Percentiles rank a stretch among this genome's conserved stretches.
phyloP scores from a whole-genome alignment of 2,797 vertebrate genomes.

The Bradypus variegatus region DNA sequence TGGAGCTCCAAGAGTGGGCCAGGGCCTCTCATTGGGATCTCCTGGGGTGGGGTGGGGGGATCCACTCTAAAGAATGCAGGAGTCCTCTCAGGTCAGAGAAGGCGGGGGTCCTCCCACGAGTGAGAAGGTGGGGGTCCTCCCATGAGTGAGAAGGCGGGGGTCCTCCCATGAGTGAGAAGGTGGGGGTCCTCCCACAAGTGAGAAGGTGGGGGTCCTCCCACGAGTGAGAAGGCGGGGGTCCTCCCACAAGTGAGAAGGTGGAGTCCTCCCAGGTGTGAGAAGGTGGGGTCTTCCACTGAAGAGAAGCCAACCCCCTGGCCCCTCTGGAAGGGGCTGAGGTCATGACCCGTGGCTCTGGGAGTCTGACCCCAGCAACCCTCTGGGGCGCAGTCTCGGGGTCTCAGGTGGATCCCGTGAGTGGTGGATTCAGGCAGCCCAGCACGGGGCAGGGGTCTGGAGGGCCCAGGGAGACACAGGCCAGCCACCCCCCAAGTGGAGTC shows the following conservation, averaged over 20 bases:
- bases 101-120: neutral
- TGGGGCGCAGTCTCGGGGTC: accelerated
- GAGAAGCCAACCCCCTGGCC: neutral
- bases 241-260: neutral
- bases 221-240: neutral
- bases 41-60: too few relatives aligned
- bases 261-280: neutral
- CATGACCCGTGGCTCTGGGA: neutral
- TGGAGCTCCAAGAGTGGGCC: neutral
- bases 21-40: neutral
- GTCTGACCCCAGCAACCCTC: neutral
- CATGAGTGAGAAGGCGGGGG: neutral
- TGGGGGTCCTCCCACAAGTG: neutral
- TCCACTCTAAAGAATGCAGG: neutral
- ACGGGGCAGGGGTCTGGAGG: too few relatives aligned
- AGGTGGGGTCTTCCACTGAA: neutral
- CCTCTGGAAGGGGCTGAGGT: neutral
- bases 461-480: too few relatives aligned
- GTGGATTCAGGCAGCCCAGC: neutral
- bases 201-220: too few relatives aligned
- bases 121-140: neutral
- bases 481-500: neutral
- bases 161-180: neutral
- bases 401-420: neutral
- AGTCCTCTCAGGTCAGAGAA: neutral